Evolutionary conservation across 2,113 vertebrate genomes (phyloP).

Genomic region (Pristiophorus japonicus): DNA sequence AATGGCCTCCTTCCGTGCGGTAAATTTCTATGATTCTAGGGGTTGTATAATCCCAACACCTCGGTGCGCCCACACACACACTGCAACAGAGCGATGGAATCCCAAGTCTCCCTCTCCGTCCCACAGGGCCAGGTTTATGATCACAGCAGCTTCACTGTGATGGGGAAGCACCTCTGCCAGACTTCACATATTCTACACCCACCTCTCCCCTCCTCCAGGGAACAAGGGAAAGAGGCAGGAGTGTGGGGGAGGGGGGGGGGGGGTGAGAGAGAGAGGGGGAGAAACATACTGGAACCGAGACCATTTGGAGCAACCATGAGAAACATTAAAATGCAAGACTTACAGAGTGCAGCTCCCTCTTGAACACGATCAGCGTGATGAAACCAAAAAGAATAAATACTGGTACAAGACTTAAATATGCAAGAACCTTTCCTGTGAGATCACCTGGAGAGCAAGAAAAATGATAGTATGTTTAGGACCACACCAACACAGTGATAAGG

Average conservation of each 20-base stretch:
- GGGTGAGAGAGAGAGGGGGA: too few relatives aligned
- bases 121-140: not conserved
- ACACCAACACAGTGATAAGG: not conserved
- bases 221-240: not conserved
- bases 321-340: constrained; percentile 48
- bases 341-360: constrained; percentile 95
- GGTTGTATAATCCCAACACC: not conserved
- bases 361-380: constrained; percentile 93
- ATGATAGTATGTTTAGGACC: not conserved
- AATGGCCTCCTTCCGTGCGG: too few relatives aligned
- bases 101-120: not conserved
- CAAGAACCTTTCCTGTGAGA: constrained; percentile 82
- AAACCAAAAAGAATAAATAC: constrained; percentile 86
- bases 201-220: not conserved
- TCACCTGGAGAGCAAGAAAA: constrained; percentile 64
- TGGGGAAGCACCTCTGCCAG: not conserved
- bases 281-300: not conserved
- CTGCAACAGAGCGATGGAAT: not conserved
- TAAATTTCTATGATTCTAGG: too few relatives aligned
- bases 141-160: too few relatives aligned
- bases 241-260: too few relatives aligned
- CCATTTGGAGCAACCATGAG: not conserved
- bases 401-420: constrained; percentile 85
- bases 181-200: not conserved
- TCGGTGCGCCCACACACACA: not conserved